These are phyloP conservation scores for Gisinianus flammeolus DNA, from an alignment of 2,888 invertebrate genomes.

Conservation along the genomic window DNA sequence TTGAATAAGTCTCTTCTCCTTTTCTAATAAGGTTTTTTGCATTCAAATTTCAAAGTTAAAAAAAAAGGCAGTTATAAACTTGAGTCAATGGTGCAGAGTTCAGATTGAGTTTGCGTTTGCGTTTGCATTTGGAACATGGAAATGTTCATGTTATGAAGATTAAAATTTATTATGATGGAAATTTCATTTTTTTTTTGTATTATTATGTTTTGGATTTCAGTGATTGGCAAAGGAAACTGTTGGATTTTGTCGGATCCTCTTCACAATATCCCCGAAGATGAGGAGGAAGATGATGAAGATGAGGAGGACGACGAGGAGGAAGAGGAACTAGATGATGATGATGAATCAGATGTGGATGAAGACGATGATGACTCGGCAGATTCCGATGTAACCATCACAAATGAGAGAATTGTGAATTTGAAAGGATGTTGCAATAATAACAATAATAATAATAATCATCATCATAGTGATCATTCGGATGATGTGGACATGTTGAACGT, in stretches of 20 bases:
- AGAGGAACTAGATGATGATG: not conserved
- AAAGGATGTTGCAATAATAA: not conserved
- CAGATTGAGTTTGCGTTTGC: too few species aligned
- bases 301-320: not conserved
- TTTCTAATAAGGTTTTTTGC: too few species aligned
- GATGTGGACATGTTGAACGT: not conserved
- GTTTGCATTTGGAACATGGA: too few species aligned
- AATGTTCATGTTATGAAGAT: too few species aligned
- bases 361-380: constrained; percentile 39
- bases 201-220: not conserved
- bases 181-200: too few species aligned
- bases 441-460: not conserved
- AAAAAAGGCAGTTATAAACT: too few species aligned
- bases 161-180: too few species aligned
- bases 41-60: too few species aligned
- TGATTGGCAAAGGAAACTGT: not conserved
- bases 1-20: too few species aligned
- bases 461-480: not conserved
- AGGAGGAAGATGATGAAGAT: not conserved
- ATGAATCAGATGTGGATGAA: not conserved
- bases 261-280: not conserved
- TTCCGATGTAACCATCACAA: constrained; percentile 55
- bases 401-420: constrained; percentile 31
- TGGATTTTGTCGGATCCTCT: not conserved
- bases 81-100: too few species aligned